Percentiles rank a stretch among this genome's conserved stretches.
phyloP scores from a whole-genome alignment of 1,140 invertebrate genomes.

The Sycophaga agraensis region DNA sequence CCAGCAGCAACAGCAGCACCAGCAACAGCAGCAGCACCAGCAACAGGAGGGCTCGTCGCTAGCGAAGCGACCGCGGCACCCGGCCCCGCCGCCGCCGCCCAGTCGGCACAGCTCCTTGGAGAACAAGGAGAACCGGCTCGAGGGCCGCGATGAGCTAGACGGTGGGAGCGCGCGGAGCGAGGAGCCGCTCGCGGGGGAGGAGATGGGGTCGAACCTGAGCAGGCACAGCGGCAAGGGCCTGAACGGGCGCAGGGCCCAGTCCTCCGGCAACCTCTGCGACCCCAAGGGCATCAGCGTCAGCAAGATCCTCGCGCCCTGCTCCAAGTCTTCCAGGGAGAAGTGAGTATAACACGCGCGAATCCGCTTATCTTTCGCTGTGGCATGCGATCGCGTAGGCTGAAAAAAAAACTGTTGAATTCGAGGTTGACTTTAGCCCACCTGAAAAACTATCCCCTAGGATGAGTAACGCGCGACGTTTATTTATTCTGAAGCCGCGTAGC shows the following conservation, averaged over 20 bases:
- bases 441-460: no score
- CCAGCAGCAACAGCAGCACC: constrained; percentile 13
- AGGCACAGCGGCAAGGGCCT: constrained; percentile 69
- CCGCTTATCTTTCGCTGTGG: no score
- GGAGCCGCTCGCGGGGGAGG: background rate
- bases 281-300: constrained; percentile 52
- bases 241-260: constrained; percentile 68
- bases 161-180: background rate
- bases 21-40: constrained; percentile 22
- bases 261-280: constrained; percentile 63
- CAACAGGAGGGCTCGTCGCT: constrained; percentile 25
- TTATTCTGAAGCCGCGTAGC: no score
- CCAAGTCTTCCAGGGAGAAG: constrained; percentile 52
- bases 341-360: no score
- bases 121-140: constrained; percentile 47
- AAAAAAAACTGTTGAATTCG: no score
- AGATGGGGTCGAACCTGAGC: constrained; percentile 75
- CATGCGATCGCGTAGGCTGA: no score
- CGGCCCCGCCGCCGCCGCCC: background rate
- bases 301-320: constrained; percentile 52
- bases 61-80: constrained; percentile 17
- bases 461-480: no score
- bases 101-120: constrained; percentile 29
- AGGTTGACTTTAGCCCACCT: no score
- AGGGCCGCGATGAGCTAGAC: constrained; percentile 27